A percentile compares a stretch with the other conserved stretches of the same genome.
These are phyloP conservation scores for Drosophila siamana DNA, from an alignment of 2,888 invertebrate genomes.

Conservation along the genomic window DNA sequence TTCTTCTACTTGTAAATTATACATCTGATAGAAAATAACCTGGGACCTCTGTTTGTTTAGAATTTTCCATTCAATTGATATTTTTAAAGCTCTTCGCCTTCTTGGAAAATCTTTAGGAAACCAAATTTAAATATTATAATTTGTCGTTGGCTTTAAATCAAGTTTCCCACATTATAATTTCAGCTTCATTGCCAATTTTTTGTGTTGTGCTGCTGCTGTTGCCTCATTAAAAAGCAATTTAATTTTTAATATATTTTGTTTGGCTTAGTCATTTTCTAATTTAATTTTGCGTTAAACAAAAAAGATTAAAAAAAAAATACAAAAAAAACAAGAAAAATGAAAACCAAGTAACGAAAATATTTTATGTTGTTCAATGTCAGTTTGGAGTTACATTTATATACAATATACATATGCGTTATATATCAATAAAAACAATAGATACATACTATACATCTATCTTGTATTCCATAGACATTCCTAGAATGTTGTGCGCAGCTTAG, in stretches of 20 bases:
- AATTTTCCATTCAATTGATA: background rate
- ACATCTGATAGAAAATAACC: background rate
- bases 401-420: slow-evolving; percentile 78
- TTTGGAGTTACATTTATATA: slow-evolving; percentile 79
- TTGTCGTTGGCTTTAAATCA: background rate
- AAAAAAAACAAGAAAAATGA: slow-evolving; percentile 17
- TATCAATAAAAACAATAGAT: slow-evolving; percentile 45
- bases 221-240: slow-evolving; percentile 55
- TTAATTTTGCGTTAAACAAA: slow-evolving; percentile 53
- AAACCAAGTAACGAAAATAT: slow-evolving; percentile 70
- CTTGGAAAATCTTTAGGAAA: background rate
- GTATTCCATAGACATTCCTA: slow-evolving; percentile 58
- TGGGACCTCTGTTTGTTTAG: background rate
- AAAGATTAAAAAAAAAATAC: slow-evolving; percentile 31
- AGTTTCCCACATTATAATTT: slow-evolving; percentile 28
- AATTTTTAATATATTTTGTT: slow-evolving; percentile 45
- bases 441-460: slow-evolving; percentile 14
- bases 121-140: background rate
- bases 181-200: slow-evolving; percentile 30
- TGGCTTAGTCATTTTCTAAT: slow-evolving; percentile 51
- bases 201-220: slow-evolving; percentile 29
- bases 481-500: slow-evolving; percentile 61
- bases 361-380: slow-evolving; percentile 82
- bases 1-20: background rate
- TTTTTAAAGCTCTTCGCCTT: background rate